These are phyloP conservation scores for Bombyx huttoni DNA, from an alignment of 2,888 invertebrate species.

Conservation along the genomic window DNA sequence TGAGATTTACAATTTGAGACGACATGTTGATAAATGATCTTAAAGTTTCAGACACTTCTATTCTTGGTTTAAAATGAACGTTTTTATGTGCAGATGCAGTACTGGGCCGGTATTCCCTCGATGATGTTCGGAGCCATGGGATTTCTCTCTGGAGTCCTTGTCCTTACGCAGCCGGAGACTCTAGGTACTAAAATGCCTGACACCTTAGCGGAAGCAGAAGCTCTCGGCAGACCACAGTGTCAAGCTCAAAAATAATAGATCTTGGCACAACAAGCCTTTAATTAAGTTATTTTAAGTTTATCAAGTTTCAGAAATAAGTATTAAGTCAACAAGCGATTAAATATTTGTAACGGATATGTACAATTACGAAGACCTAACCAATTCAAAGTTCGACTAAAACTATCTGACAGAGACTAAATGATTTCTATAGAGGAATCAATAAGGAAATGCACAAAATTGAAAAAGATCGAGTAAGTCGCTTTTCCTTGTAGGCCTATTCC, in stretches of 20 bases:
- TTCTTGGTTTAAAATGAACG: neutral
- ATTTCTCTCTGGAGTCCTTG: slow-evolving; percentile 62
- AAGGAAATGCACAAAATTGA: too few species aligned
- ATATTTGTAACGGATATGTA: too few species aligned
- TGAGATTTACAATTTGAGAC: neutral
- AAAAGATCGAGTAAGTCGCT: too few species aligned
- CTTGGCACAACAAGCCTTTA: neutral
- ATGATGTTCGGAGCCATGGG: slow-evolving; percentile 70
- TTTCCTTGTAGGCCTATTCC: too few species aligned
- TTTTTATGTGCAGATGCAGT: slow-evolving; percentile 26
- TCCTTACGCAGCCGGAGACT: slow-evolving; percentile 75
- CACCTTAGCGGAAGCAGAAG: slow-evolving; percentile 72
- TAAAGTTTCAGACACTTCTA: too few species aligned
- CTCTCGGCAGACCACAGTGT: slow-evolving; percentile 28
- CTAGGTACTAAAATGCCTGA: slow-evolving; percentile 72
- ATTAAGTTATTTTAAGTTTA: neutral
- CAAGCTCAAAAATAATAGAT: slow-evolving; percentile 3
- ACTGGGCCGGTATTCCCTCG: slow-evolving; percentile 58
- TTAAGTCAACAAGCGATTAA: too few species aligned
- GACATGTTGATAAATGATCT: too few species aligned
- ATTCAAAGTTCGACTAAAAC: too few species aligned
- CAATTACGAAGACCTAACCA: too few species aligned
- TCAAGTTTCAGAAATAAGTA: too few species aligned
- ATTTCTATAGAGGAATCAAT: too few species aligned
- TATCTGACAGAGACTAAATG: too few species aligned